phyloP scores from a whole-genome alignment of 2,113 vertebrate genomes.

The Chrysochloris asiatica region DNA sequence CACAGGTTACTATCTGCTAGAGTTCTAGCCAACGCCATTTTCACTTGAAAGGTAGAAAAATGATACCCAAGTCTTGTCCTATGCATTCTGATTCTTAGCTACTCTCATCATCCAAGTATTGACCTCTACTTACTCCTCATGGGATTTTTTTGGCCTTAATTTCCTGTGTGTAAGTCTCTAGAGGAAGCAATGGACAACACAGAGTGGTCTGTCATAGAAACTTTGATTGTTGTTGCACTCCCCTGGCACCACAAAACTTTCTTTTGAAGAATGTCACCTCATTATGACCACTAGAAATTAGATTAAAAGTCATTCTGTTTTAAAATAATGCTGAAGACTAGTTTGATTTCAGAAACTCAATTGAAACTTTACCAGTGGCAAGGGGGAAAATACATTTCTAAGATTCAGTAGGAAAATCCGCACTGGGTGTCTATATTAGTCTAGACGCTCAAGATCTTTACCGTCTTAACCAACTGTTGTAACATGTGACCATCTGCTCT shows the following conservation, averaged over 20 bases:
- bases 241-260: background rate
- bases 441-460: background rate
- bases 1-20: background rate
- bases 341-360: slow-evolving; percentile 47
- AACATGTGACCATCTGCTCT: slow-evolving; percentile 2
- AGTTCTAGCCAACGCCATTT: background rate
- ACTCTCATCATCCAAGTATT: background rate
- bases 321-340: background rate
- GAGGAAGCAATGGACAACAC: background rate
- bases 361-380: background rate
- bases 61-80: fast-evolving
- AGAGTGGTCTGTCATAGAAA: background rate
- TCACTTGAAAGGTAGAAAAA: background rate
- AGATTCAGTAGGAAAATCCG: background rate
- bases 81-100: background rate
- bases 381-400: background rate
- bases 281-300: slow-evolving; percentile 1
- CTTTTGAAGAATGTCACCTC: slow-evolving; percentile 20
- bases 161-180: slow-evolving; percentile 11
- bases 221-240: background rate
- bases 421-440: background rate
- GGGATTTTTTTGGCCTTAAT: background rate
- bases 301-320: slow-evolving; percentile 2
- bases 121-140: background rate
- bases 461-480: background rate